phyloP scores from a whole-genome alignment of 2,113 vertebrate genomes.

The Acrocephalus kingi region DNA sequence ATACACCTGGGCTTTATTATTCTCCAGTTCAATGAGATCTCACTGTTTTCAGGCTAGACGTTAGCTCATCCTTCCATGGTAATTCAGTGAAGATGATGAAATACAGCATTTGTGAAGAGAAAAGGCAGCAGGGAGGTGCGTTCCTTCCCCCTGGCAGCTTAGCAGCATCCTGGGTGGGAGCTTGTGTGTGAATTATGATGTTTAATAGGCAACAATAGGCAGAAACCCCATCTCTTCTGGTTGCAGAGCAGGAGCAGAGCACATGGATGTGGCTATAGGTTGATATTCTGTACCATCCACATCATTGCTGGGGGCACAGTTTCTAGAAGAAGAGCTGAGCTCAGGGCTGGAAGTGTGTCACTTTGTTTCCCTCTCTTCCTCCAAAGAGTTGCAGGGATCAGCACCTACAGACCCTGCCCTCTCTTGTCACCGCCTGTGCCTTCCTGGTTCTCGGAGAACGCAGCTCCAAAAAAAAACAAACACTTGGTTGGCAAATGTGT shows the following conservation, averaged over 20 bases:
- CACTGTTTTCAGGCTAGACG: background rate
- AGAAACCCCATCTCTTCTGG: background rate
- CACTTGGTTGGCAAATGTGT: rapidly evolving
- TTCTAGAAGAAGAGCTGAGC: background rate
- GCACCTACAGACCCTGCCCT: background rate
- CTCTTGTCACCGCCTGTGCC: background rate
- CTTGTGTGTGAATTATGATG: background rate
- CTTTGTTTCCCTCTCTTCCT: background rate
- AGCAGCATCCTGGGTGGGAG: background rate
- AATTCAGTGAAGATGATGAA: background rate
- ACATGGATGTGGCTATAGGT: rapidly evolving
- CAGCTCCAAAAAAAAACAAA: background rate
- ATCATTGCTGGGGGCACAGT: rapidly evolving
- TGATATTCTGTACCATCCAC: background rate
- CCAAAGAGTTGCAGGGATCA: background rate
- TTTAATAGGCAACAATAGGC: background rate
- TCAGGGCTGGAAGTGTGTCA: background rate
- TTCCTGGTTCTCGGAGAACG: rapidly evolving
- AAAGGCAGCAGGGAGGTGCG: background rate
- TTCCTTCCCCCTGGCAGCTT: background rate
- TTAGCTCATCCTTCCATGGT: background rate
- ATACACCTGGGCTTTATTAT: slow-evolving; percentile 5
- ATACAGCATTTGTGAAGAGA: background rate
- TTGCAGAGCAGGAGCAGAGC: rapidly evolving
- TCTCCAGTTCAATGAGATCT: background rate